Conservation (phyloP, 2,888 invertebrate species). For the Mantis religiosa region DNA sequence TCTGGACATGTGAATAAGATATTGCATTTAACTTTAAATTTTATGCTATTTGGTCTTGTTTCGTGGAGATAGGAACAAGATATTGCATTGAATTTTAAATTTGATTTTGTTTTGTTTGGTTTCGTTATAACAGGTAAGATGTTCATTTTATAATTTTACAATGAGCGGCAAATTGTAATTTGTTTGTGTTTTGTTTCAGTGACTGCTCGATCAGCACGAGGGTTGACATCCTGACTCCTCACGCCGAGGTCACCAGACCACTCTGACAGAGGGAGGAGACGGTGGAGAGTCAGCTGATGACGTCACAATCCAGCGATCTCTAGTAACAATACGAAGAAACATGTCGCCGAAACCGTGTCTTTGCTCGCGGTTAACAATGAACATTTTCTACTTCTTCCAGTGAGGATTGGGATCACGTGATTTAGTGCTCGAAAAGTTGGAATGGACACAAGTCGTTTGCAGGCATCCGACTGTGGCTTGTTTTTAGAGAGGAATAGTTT, state of each 20-base stretch:
- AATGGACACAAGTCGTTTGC: not conserved
- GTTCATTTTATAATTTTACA: no score
- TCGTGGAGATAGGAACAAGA: no score
- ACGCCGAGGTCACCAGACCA: slow-evolving; percentile 41
- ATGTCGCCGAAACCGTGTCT: not conserved
- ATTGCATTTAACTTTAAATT: no score
- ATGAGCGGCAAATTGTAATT: no score
- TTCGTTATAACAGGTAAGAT: no score
- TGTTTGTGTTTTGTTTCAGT: slow-evolving; percentile 44
- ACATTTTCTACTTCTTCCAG: not conserved
- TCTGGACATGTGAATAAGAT: no score
- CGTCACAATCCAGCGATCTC: slow-evolving; percentile 25
- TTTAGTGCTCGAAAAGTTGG: not conserved
- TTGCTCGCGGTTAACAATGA: not conserved
- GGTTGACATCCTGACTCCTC: slow-evolving; percentile 59
- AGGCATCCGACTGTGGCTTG: not conserved
- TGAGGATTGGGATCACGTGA: not conserved
- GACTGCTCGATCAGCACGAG: slow-evolving; percentile 69
- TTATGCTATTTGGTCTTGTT: no score
- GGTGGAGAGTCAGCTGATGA: slow-evolving; percentile 25
- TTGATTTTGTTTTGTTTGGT: no score
- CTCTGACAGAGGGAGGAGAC: slow-evolving; percentile 29
- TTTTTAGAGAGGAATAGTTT: not conserved
- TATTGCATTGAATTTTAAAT: no score
- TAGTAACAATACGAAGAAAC: not conserved